Evolutionary conservation across 2,888 invertebrate genomes (phyloP).

Genomic region (Adelognathus sp.): DNA sequence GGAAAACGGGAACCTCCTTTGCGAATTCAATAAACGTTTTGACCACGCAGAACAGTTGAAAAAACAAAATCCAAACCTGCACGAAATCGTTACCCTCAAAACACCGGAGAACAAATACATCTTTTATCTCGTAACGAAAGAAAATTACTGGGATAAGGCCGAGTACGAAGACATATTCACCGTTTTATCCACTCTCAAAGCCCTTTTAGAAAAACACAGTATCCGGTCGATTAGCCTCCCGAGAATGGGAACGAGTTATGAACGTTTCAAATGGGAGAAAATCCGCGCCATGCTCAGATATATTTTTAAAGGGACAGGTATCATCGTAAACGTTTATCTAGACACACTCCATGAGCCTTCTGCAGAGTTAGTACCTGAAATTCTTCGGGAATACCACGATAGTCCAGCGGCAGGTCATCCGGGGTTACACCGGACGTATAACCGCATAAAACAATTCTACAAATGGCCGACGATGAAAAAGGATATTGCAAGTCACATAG

Average conservation of each 20-base stretch:
- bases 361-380: conserved; percentile 20
- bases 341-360: conserved; percentile 19
- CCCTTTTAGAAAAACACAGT: background rate
- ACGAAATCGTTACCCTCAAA: background rate
- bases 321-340: conserved; percentile 11
- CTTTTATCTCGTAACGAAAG: conserved; percentile 30
- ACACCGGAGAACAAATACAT: background rate
- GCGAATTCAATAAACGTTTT: conserved; percentile 16
- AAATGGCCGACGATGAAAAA: conserved; percentile 64
- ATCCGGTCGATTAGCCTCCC: conserved; percentile 11
- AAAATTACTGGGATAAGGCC: conserved; percentile 1
- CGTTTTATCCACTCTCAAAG: background rate
- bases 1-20: background rate
- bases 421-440: conserved; percentile 58
- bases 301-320: conserved; percentile 20
- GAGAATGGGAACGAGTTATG: conserved; percentile 4
- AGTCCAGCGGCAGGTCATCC: conserved; percentile 51
- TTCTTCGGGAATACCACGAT: conserved; percentile 44
- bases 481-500: conserved; percentile 61
- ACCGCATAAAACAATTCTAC: conserved; percentile 52
- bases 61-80: conserved; percentile 5
- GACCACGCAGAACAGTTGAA: background rate
- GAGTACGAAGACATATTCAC: conserved; percentile 18
- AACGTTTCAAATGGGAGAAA: conserved; percentile 34
- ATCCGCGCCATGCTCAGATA: conserved; percentile 29